A percentile compares a stretch with the other conserved stretches of the same genome.
Conservation (phyloP, 1,140 invertebrate genomes). For the Apis florea region DNA sequence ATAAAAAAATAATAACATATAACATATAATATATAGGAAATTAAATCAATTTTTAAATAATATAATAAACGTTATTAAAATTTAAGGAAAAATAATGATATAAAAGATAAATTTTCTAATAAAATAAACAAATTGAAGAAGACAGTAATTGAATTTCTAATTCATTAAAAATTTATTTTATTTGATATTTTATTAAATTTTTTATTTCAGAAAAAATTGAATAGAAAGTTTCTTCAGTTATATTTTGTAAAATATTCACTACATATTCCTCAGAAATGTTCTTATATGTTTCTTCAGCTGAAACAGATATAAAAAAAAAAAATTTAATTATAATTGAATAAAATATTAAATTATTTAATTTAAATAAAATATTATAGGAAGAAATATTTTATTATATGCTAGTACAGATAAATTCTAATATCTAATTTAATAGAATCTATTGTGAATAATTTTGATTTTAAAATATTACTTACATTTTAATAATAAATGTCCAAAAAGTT, state of each 20-base stretch:
- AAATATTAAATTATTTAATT: background rate
- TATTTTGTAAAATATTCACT: conserved; percentile 74
- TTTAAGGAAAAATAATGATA: too few species aligned
- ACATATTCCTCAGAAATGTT: conserved; percentile 75
- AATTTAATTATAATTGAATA: conserved; percentile 7
- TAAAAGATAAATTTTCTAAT: too few species aligned
- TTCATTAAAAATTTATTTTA: background rate
- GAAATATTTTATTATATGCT: background rate
- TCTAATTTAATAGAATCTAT: background rate
- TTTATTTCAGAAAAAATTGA: conserved; percentile 28
- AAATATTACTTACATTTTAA: conserved; percentile 81
- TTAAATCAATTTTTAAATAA: too few species aligned
- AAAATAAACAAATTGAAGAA: too few species aligned
- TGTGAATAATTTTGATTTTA: background rate
- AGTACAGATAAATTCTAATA: too few species aligned
- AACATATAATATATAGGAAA: too few species aligned
- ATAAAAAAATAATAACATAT: too few species aligned
- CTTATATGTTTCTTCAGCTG: conserved; percentile 78
- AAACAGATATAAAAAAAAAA: conserved; percentile 52
- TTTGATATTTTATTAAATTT: background rate
- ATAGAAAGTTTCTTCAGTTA: conserved; percentile 75
- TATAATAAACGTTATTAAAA: too few species aligned
- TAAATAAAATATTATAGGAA: background rate
- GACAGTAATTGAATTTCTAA: too few species aligned
- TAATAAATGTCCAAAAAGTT: conserved; percentile 85